Evolutionary conservation across 2,797 vertebrate genomes (phyloP).

Genomic region (Hybognathus amarus): DNA sequence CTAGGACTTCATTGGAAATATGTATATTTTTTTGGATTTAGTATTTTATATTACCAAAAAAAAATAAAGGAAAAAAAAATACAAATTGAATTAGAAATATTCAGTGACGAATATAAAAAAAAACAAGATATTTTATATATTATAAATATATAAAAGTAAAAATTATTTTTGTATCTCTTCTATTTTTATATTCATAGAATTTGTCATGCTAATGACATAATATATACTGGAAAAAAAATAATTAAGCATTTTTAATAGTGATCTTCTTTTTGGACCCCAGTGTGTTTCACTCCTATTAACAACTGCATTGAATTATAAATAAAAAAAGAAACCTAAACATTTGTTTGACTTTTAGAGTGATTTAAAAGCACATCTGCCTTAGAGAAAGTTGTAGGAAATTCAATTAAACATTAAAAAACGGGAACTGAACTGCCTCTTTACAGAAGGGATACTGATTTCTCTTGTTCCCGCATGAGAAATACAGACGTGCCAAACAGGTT

Average conservation of each 20-base stretch:
- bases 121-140: too few species aligned
- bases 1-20: neutral
- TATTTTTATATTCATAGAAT: too few species aligned
- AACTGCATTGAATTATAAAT: neutral
- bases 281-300: neutral
- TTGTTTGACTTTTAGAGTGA: neutral
- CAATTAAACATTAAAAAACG: conserved; percentile 1
- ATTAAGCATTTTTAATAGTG: neutral
- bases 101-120: too few species aligned
- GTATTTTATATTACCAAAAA: too few species aligned
- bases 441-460: conserved; percentile 40
- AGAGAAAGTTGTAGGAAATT: neutral
- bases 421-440: neutral
- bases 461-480: conserved; percentile 31
- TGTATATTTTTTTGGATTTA: neutral
- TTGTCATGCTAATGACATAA: neutral
- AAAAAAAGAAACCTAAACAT: neutral
- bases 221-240: neutral
- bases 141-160: neutral
- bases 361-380: neutral
- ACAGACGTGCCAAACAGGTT: conserved; percentile 65
- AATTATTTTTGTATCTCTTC: neutral
- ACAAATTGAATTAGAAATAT: neutral
- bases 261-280: neutral
- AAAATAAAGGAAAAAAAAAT: neutral